These are phyloP conservation scores for Meandrusa payeni DNA, from an alignment of 2,888 invertebrate species.

Conservation along the genomic window DNA sequence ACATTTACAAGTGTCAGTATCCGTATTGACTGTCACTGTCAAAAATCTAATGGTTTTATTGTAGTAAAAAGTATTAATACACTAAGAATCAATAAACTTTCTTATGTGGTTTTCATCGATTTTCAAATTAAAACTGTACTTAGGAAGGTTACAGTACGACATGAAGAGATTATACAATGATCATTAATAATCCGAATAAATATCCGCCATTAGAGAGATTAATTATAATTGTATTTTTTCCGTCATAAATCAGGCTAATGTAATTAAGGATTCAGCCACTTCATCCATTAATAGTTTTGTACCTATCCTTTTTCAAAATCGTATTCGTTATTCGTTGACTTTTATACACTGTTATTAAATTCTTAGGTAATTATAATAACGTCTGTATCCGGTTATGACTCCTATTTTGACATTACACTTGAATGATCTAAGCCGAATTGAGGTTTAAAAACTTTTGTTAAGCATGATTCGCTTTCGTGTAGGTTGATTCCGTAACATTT, in stretches of 20 bases:
- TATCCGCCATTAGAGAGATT: no score
- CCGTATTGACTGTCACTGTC: no score
- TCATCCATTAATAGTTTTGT: neutral
- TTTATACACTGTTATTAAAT: conserved; percentile 17
- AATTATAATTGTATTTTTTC: neutral
- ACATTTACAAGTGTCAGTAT: no score
- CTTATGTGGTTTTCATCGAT: no score
- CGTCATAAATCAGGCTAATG: neutral
- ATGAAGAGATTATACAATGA: no score
- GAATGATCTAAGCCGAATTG: conserved; percentile 50
- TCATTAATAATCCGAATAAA: no score
- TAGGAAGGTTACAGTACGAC: no score
- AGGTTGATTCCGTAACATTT: conserved; percentile 5
- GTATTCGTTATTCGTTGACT: conserved; percentile 6
- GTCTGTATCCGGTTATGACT: conserved; percentile 46
- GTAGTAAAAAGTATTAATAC: no score
- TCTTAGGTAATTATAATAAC: conserved; percentile 28
- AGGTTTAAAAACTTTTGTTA: neutral
- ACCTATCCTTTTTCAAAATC: no score
- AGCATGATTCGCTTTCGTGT: neutral
- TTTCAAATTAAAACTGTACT: no score
- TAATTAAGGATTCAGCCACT: neutral
- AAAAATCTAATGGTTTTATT: no score
- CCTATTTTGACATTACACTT: conserved; percentile 43
- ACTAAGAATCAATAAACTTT: no score